Percentiles rank a stretch among this genome's conserved stretches.
phyloP scores from a whole-genome alignment of 2,888 invertebrate genomes.

The Apotomis capreana region DNA sequence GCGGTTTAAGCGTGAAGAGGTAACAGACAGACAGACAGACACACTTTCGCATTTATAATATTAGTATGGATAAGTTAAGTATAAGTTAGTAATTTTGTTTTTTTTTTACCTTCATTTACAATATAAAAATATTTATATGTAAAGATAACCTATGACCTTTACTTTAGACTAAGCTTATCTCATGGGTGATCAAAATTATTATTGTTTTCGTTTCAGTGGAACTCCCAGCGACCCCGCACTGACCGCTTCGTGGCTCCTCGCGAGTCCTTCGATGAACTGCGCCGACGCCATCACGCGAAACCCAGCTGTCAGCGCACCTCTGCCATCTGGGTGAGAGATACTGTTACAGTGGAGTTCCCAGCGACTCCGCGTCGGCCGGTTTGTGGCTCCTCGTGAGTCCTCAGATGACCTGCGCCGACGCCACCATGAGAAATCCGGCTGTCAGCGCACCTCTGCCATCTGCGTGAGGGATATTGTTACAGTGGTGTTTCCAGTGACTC shows the following conservation, averaged over 20 bases:
- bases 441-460: constrained; percentile 52
- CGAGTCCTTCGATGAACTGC: constrained; percentile 58
- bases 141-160: too few relatives aligned
- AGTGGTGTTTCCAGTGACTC: constrained; percentile 62
- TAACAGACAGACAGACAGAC: too few relatives aligned
- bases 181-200: too few relatives aligned
- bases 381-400: constrained; percentile 64
- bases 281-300: constrained; percentile 56
- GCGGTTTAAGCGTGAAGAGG: too few relatives aligned
- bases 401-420: constrained; percentile 61
- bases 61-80: too few relatives aligned
- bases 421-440: constrained; percentile 49
- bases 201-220: constrained; percentile 58
- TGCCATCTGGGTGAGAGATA: constrained; percentile 63
- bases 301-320: constrained; percentile 44
- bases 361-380: constrained; percentile 66
- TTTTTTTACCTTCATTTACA: too few relatives aligned
- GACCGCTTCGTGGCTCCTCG: constrained; percentile 74
- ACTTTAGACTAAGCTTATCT: too few relatives aligned
- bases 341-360: constrained; percentile 58
- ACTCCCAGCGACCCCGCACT: constrained; percentile 59
- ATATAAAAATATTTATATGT: too few relatives aligned
- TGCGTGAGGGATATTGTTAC: constrained; percentile 57
- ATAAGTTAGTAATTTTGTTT: too few relatives aligned
- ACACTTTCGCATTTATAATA: too few relatives aligned